Evolutionary conservation across 2,797 vertebrate species (phyloP), one percentile per base, ranked within the genome.

Genomic region (Hoplostethus mediterraneus): DNA sequence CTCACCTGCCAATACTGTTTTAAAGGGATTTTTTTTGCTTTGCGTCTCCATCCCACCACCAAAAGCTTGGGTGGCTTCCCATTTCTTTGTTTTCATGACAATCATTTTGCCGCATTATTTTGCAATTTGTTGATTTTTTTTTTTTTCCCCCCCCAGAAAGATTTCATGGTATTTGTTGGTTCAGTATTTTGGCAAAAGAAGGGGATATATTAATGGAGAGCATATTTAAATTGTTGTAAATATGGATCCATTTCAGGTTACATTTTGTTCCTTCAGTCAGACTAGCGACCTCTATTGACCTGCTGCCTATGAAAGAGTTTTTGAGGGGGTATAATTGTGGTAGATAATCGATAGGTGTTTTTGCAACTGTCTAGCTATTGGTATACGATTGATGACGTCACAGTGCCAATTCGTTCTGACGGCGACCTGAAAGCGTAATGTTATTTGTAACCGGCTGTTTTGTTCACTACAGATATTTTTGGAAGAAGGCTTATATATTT

Each of bases 391-490:
- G 10, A 42, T 12, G 12, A 53, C 10, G 51, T 5, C 9, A 25
- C 10, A 2, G 51, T 53, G 25, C 51, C 51, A 53, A 25, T 11
- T 42, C 12, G 5, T 60, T 47, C 17, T 54, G 8, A 5, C 13
- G 6, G 17, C 51, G 36, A 65, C 30, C 7, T 54, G 28, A 9
- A 58, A 69, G 36, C 55, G 48, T 63, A 48, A 48, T 2, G 55
- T 65, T 13, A 42, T 42, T 55, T 48, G n/a, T 56, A 16, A 59
- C 0, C 0, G 44, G 44, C 25, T n/a, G 13, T 64, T 28, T 71
- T 62, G 49, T 33, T 8, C 51, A 21, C 30, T 45, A 36, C 30
- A 71, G 36, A 67, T 74, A 67, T 82, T 81, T 85, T 80, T 80
- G 45, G 56, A 80, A 56, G 40, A 73, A 4, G 62, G 49, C 14